Evolutionary conservation across 2,888 invertebrate species (phyloP), one percentile per base, ranked within the genome.

Genomic region (Apamea crenata): DNA sequence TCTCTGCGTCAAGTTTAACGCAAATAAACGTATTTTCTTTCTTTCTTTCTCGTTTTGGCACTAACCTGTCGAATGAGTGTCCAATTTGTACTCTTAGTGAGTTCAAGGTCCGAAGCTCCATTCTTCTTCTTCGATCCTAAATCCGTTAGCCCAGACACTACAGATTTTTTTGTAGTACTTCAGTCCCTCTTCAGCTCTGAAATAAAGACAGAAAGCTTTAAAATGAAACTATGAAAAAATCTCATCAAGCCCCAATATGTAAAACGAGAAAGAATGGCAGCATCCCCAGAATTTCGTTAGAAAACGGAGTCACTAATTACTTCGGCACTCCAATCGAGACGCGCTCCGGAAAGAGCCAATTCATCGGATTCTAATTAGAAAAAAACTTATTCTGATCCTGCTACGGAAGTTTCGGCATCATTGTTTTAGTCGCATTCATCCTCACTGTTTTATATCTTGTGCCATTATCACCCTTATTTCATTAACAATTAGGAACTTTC

Each of bases 321-420:
- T 89, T 84, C 47, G 77, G 78, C 78, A 77, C 70, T 84, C 77
- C 74, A 67, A 77, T 85, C 78, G 77, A 66, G 85, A 47, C 59
- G 72, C 65, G 73, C 71, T 69, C 84, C 56, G 67, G 77, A 86
- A 88, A 86, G 85, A 84, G 87, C 87, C 89, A 89, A 88, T 88
- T 89, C 89, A 89, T 89, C 84, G 89, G 71, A 88, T 89, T 87
- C 88, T 88, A 89, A 89, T 89, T 89, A 88, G 85, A 89, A 89
- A 89, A 89, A 88, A 89, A 89, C 88, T 89, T 89, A 87, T 89
- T 88, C 84, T 77, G 85, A 88, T 82, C 88, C 82, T n/a, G 80
- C 77, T 80, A 25, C 77, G 59, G 71, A 89, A 89, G 71, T 87
- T 87, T 78, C 69, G 44, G 74, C 61, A 77, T 81, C 86, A 89